A percentile compares a stretch with the other conserved stretches of the same genome.
Evolutionary conservation across 2,888 invertebrate species (phyloP).

Genomic region (Trilocha varians): DNA sequence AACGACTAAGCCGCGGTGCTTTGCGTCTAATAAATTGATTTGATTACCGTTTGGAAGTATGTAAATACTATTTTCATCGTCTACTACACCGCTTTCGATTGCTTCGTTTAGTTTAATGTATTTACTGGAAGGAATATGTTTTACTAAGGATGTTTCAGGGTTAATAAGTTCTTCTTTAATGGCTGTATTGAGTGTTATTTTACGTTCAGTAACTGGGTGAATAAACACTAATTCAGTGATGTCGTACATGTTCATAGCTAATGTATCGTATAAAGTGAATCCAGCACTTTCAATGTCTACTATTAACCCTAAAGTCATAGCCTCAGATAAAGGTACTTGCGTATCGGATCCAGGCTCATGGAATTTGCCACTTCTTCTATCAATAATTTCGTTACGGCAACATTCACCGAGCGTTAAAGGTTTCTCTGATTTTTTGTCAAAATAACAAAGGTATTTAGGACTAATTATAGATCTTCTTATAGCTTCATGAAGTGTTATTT

Average conservation of each 20-base stretch:
- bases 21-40: slow-evolving; percentile 82
- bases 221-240: slow-evolving; percentile 76
- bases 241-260: slow-evolving; percentile 86
- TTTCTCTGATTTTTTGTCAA: slow-evolving; percentile 82
- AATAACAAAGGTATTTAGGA: slow-evolving; percentile 85
- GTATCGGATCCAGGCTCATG: slow-evolving; percentile 79
- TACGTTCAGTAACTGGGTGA: slow-evolving; percentile 84
- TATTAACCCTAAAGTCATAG: slow-evolving; percentile 83
- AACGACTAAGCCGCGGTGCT: slow-evolving; percentile 82
- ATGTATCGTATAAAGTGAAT: slow-evolving; percentile 84
- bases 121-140: slow-evolving; percentile 78
- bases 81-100: slow-evolving; percentile 77
- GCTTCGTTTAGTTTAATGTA: slow-evolving; percentile 83
- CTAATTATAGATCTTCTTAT: slow-evolving; percentile 86
- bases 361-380: slow-evolving; percentile 84
- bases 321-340: slow-evolving; percentile 79
- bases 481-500: slow-evolving; percentile 87
- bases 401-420: slow-evolving; percentile 84
- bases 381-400: slow-evolving; percentile 85
- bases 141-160: slow-evolving; percentile 81
- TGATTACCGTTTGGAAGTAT: slow-evolving; percentile 75
- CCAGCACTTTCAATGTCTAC: slow-evolving; percentile 90
- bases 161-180: slow-evolving; percentile 84
- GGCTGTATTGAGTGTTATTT: slow-evolving; percentile 81
- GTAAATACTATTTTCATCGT: slow-evolving; percentile 77